phyloP scores from a whole-genome alignment of 2,797 vertebrate species.

The Hippocampus kuda region DNA sequence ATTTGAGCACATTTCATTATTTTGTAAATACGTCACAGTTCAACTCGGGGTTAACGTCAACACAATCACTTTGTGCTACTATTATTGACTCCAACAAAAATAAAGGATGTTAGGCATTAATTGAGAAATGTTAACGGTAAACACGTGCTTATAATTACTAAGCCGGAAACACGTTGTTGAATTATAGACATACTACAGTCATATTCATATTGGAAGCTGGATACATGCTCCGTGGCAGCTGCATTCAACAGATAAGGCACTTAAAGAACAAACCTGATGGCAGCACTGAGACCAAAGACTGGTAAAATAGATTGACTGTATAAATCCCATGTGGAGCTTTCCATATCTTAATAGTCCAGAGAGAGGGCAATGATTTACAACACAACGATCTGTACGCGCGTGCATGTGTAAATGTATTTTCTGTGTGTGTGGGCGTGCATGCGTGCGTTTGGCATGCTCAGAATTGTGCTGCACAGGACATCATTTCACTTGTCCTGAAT shows the following conservation, averaged over 20 bases:
- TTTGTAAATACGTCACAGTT: too few species aligned
- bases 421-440: not conserved
- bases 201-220: conserved; percentile 32
- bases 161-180: conserved; percentile 1
- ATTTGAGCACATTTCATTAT: not conserved
- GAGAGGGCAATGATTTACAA: conserved; percentile 59
- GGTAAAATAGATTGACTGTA: conserved; percentile 68
- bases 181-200: conserved; percentile 19
- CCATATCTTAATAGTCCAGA: conserved; percentile 69
- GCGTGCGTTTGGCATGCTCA: conserved; percentile 39
- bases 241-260: conserved; percentile 67
- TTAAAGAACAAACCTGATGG: conserved; percentile 64
- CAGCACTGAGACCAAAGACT: conserved; percentile 61
- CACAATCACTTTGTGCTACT: not conserved
- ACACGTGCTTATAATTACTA: not conserved
- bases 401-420: too few species aligned
- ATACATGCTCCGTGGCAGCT: conserved; percentile 51
- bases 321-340: conserved; percentile 64
- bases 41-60: not conserved
- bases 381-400: conserved; percentile 32
- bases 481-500: conserved; percentile 41
- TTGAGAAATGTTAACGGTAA: not conserved
- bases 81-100: not conserved
- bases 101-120: not conserved
- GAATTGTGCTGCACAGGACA: conserved; percentile 32